Conservation (phyloP, 2,113 vertebrate genomes). For the Alligator sinensis region DNA sequence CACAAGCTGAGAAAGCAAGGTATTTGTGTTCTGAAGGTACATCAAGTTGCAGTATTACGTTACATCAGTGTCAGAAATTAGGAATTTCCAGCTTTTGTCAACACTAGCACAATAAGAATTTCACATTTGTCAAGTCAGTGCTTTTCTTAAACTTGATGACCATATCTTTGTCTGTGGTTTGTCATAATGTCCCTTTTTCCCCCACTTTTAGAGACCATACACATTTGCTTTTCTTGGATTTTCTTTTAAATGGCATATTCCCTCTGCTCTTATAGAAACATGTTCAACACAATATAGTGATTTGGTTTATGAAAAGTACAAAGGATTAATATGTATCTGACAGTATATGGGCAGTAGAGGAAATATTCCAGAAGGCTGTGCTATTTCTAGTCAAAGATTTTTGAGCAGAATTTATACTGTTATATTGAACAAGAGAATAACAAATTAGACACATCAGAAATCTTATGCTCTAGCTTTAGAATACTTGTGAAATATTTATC, state of each 20-base stretch:
- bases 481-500: background rate
- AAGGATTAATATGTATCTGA: background rate
- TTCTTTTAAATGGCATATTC: background rate
- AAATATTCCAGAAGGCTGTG: background rate
- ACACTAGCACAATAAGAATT: slow-evolving; percentile 22
- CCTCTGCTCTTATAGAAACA: background rate
- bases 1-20: background rate
- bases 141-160: background rate
- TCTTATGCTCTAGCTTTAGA: background rate
- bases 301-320: background rate
- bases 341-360: background rate
- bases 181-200: background rate
- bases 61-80: background rate
- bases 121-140: background rate
- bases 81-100: background rate
- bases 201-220: background rate
- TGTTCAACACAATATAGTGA: background rate
- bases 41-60: background rate
- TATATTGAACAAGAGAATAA: too few relatives aligned
- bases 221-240: background rate
- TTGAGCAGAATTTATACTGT: background rate
- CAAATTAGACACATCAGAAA: background rate
- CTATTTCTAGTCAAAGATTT: background rate
- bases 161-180: background rate
- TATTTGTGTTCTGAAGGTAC: background rate